Evolutionary conservation across 1,140 invertebrate species (phyloP).

Genomic region (Triops longicaudatus): DNA sequence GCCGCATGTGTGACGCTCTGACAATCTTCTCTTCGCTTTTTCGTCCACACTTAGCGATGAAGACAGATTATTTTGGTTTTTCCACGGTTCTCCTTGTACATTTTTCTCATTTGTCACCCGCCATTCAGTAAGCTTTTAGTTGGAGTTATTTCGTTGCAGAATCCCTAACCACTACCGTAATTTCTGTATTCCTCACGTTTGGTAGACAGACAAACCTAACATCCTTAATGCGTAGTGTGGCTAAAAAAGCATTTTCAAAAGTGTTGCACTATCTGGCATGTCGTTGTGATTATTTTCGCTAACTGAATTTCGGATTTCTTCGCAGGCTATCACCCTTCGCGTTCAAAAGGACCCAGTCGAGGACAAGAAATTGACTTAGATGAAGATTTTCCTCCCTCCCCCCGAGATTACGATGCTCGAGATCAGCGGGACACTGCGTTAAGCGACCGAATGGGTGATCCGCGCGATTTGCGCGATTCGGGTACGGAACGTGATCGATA

Average conservation of each 20-base stretch:
- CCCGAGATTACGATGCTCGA: neutral
- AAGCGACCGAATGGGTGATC: neutral
- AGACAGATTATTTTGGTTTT: neutral
- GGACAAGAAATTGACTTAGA: neutral
- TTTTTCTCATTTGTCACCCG: neutral
- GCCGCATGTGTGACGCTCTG: neutral
- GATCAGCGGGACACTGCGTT: neutral
- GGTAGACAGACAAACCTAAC: too few relatives aligned
- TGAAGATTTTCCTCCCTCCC: neutral
- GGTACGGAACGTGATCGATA: neutral
- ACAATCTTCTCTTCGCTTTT: neutral
- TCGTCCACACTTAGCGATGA: neutral
- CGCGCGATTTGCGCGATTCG: neutral
- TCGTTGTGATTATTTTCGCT: neutral
- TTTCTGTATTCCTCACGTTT: too few relatives aligned
- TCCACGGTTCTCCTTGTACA: neutral
- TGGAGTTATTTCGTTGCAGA: neutral
- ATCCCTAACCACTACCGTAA: neutral
- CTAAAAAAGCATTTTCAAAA: too few relatives aligned
- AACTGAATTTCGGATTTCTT: neutral
- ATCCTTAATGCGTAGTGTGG: too few relatives aligned
- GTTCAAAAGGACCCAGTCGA: neutral
- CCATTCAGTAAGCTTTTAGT: neutral
- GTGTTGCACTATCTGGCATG: too few relatives aligned
- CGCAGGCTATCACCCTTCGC: neutral